Evolutionary conservation across 1,140 invertebrate genomes (phyloP), one percentile per base, ranked within the genome.

Genomic region (Elymnias hypermnestra): DNA sequence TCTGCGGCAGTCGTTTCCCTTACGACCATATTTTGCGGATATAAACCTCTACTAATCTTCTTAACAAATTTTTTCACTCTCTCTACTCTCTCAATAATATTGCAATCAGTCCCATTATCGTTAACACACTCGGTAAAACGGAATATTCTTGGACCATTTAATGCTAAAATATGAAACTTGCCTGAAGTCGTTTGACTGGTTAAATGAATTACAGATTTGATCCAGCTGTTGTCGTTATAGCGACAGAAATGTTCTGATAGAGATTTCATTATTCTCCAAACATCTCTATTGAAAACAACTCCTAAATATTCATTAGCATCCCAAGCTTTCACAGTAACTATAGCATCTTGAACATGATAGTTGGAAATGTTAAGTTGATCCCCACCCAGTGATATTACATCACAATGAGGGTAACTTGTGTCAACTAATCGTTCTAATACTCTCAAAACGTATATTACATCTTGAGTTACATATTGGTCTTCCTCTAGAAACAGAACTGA

Each of bases 401-500:
- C 48, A 41, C 57, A 65, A 6, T 53, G 12, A 4, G 45, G 53
- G 40, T 55, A 68, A 3, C 50, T 29, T 2, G 17, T 23, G 0
- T 22, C 10, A 12, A 28, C 12, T 5, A 50, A 10, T 5, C 14
- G 9, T 47, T 57, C 50, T 17, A 69, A 21, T 2, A 61, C n/a
- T 14, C 53, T 55, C 5, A 39, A 18, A 6, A 64, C 19, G 17
- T 51, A 47, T 5, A 72, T 43, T 21, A 67, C 39, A 39, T 72
- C 66, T 23, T 49, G 22, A 15, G 51, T 57, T 4, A 67, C 57
- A 39, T 56, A 63, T 31, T 64, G 47, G 35, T 67, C 47, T 14
- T 61, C 62, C 46, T 73, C 66, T 0, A 73, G 25, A 47, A 70
- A 63, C 19, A 70, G n/a, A 0, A 73, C 22, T 2, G 48, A 42